Conservation (phyloP, 2,797 vertebrate genomes). For the Margarornis squamiger region DNA sequence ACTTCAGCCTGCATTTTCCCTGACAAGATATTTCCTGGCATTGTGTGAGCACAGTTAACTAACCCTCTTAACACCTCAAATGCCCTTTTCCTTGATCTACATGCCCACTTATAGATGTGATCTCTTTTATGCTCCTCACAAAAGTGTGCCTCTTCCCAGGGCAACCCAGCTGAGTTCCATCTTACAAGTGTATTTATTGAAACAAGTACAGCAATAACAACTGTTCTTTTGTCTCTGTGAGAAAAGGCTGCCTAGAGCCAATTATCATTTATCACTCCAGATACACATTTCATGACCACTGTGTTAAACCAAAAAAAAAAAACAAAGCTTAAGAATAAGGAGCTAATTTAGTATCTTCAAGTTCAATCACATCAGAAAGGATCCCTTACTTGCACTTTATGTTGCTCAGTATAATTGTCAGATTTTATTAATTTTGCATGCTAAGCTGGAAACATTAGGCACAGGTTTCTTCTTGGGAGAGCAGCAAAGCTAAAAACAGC, state of each 20-base stretch:
- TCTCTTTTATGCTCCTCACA: background rate
- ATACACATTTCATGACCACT: conserved; percentile 43
- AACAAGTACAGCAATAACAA: conserved; percentile 47
- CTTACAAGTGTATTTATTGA: conserved; percentile 55
- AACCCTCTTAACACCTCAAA: background rate
- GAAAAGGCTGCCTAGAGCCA: conserved; percentile 42
- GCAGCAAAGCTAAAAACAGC: conserved; percentile 68
- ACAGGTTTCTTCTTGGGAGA: conserved; percentile 46
- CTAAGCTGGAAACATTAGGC: conserved; percentile 39
- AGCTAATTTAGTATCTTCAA: conserved; percentile 36
- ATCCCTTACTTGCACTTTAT: background rate
- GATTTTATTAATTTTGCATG: conserved; percentile 62
- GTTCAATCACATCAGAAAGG: background rate
- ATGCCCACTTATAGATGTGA: background rate
- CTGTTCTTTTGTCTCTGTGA: conserved; percentile 44
- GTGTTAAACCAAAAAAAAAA: conserved; percentile 2
- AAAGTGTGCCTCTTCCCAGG: background rate
- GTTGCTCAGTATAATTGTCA: conserved; percentile 35
- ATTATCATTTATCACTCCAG: conserved; percentile 52
- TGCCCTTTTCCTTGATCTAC: background rate
- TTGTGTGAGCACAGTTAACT: background rate
- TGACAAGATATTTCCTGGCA: background rate
- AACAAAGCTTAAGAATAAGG: background rate
- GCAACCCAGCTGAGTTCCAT: conserved; percentile 10
- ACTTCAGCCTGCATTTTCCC: background rate